Base-by-base conservation (phyloP, 2,888 invertebrate genomes). In the Ormyrus labotus region DNA sequence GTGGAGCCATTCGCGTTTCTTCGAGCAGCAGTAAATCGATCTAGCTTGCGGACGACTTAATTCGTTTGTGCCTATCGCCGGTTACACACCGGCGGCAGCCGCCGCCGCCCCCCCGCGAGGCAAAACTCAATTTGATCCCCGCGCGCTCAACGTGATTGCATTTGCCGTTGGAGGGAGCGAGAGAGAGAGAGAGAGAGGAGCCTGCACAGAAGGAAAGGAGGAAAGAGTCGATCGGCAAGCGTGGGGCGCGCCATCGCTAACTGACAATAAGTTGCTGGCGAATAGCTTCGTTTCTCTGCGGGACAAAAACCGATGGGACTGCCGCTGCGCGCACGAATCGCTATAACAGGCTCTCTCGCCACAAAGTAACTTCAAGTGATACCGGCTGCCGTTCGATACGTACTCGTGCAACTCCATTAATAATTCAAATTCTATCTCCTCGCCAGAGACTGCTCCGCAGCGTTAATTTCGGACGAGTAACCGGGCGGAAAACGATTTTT, bases 61-160 rank as follows among this genome's bases (percentile, higher is more conserved):
- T 86, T 85, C 83, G 80, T 84, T 83, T 83, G 81, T 80, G 83
- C 83, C 84, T 85, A 86, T 85, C 85, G 84, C 69, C 74, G 82
- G 82, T 79, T 84, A 83, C 81, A 84, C 85, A 84, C 85, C 85
- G 79, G 34, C 79, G 80, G 61, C 70, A 83, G 83, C 87, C 19
- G 19, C 19, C 19, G 19, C 19, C 19, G 0, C 19, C 19, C 84
- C 82, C 80, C 74, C 70, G 76, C 81, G 58, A 78, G 71, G 83
- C 81, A 78, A 83, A 84, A 85, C 84, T 85, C 83, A 83, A 86
- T 86, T 86, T 83, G 81, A 83, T 83, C 63, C 83, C 82, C 74
- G 73, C 76, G 34, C 34, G 79, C 76, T 80, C 67, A 34, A 63
- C 81, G 80, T 83, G 84, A 85, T 85, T 85, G 75, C 83, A 83